A percentile compares a stretch with the other conserved stretches of the same genome.
These are phyloP conservation scores for Microctenopoma lineatum DNA, from an alignment of 2,797 vertebrate genomes.

Conservation along the genomic window DNA sequence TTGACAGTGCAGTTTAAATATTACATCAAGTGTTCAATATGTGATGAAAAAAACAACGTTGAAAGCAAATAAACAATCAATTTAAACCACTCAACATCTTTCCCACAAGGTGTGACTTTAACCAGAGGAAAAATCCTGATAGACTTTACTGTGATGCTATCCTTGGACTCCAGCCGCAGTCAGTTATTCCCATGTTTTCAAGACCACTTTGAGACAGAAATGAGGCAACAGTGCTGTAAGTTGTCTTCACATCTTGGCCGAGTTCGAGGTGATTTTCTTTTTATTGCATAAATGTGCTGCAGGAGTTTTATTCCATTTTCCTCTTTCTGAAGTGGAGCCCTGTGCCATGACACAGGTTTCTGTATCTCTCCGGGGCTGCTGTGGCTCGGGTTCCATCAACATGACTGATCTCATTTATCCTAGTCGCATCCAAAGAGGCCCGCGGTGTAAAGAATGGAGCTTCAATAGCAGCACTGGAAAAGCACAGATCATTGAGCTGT, in stretches of 20 bases:
- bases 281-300: conserved; percentile 48
- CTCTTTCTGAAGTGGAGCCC: conserved; percentile 58
- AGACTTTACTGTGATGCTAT: too few relatives aligned
- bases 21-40: background rate
- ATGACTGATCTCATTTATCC: conserved; percentile 77
- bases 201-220: conserved; percentile 32
- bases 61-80: background rate
- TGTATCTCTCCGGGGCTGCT: conserved; percentile 52
- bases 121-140: conserved; percentile 2
- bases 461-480: conserved; percentile 33
- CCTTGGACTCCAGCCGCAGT: too few relatives aligned
- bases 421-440: conserved; percentile 63
- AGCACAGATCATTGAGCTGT: conserved; percentile 59
- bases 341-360: conserved; percentile 59
- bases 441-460: conserved; percentile 43
- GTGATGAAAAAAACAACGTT: too few relatives aligned
- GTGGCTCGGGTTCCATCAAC: conserved; percentile 62
- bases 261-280: conserved; percentile 44
- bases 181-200: conserved; percentile 39
- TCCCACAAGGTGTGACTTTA: background rate
- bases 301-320: conserved; percentile 53
- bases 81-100: conserved; percentile 7
- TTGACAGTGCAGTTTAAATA: background rate
- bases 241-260: conserved; percentile 52
- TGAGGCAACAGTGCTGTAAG: conserved; percentile 54